These are phyloP conservation scores for Molossus alvarezi DNA, from an alignment of 2,797 vertebrate genomes.

Conservation along the genomic window DNA sequence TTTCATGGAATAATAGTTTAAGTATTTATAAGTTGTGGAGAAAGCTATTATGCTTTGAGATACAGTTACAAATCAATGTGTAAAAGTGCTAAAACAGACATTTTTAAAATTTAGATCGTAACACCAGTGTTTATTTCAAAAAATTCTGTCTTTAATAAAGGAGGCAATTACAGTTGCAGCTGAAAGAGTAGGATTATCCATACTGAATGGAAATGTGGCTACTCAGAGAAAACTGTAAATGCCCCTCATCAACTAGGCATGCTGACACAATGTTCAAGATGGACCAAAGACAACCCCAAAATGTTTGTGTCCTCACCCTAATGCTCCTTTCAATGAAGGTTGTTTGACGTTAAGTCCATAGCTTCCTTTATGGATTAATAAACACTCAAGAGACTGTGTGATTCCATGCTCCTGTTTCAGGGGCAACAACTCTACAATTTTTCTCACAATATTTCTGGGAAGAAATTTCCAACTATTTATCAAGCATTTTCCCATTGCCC, in stretches of 20 bases:
- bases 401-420: neutral
- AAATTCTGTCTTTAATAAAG: slow-evolving; percentile 1
- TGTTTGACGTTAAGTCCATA: neutral
- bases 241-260: neutral
- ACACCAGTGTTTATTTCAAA: slow-evolving; percentile 9
- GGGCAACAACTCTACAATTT: neutral
- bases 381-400: neutral
- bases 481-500: neutral
- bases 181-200: neutral
- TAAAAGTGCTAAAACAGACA: neutral
- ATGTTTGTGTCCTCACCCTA: neutral
- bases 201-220: neutral
- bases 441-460: slow-evolving; percentile 17
- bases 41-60: neutral
- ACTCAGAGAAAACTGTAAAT: neutral
- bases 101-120: slow-evolving; percentile 38
- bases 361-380: slow-evolving; percentile 13
- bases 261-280: neutral
- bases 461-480: slow-evolving; percentile 6
- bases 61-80: slow-evolving; percentile 8
- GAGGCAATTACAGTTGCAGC: neutral
- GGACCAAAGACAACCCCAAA: neutral
- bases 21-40: neutral
- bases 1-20: slow-evolving; percentile 3
- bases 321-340: neutral